Evolutionary conservation across 2,888 invertebrate species (phyloP).

Genomic region (Nowickia ferox): DNA sequence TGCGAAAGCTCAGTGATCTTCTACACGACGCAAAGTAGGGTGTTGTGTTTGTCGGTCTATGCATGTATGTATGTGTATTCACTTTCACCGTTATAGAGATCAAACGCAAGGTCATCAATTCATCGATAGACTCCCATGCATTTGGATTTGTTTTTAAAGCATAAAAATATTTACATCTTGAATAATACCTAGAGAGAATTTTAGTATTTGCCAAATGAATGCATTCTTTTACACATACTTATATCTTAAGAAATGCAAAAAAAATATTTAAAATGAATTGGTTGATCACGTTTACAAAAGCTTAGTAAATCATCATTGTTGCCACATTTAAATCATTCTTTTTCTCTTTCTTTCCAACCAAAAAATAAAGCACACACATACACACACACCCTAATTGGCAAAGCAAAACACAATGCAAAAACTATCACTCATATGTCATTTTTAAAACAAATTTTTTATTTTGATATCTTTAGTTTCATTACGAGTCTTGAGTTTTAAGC

Average conservation of each 20-base stretch:
- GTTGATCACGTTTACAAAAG: constrained; percentile 51
- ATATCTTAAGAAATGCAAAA: constrained; percentile 19
- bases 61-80: too few relatives aligned
- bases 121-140: too few relatives aligned
- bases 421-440: constrained; percentile 67
- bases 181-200: not conserved
- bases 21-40: too few relatives aligned
- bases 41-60: too few relatives aligned
- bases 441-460: constrained; percentile 24
- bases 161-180: too few relatives aligned
- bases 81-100: too few relatives aligned
- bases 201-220: constrained; percentile 28
- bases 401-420: constrained; percentile 17
- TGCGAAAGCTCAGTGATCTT: too few relatives aligned
- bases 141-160: too few relatives aligned
- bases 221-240: constrained; percentile 43
- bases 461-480: constrained; percentile 25
- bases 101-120: too few relatives aligned
- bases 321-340: constrained; percentile 1
- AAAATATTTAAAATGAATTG: constrained; percentile 47
- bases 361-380: not conserved
- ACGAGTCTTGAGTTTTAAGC: constrained; percentile 26
- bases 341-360: constrained; percentile 15
- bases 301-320: constrained; percentile 56
- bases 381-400: constrained; percentile 67